Evolutionary conservation across 2,113 vertebrate species (phyloP).

Genomic region (Talpa occidentalis): DNA sequence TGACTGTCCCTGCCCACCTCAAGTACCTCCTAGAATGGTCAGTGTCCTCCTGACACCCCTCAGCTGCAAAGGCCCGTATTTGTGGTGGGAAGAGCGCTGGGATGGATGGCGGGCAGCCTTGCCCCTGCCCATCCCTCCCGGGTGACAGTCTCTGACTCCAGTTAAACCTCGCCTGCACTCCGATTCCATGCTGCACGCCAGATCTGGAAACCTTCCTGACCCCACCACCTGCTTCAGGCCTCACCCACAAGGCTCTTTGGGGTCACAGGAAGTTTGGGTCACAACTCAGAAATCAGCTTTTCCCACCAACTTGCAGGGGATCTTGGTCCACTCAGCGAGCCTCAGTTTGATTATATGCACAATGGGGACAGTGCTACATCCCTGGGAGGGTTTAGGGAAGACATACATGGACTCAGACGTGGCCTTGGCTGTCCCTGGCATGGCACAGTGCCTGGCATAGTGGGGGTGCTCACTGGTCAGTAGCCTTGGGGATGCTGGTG

Average conservation of each 20-base stretch:
- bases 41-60: not conserved
- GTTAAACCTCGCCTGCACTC: not conserved
- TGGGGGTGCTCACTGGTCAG: not conserved
- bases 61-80: not conserved
- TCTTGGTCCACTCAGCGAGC: not conserved
- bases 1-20: not conserved
- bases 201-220: not conserved
- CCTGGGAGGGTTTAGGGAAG: not conserved
- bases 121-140: not conserved
- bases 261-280: not conserved
- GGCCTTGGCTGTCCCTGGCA: not conserved
- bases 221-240: not conserved
- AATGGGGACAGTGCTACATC: not conserved
- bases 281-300: not conserved
- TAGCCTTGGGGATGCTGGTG: not conserved
- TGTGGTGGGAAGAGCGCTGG: not conserved
- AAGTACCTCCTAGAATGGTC: fast-evolving
- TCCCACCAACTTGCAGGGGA: not conserved
- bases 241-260: not conserved
- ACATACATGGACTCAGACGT: not conserved
- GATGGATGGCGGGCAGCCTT: not conserved
- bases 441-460: not conserved
- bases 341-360: conserved; percentile 2
- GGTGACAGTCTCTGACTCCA: not conserved
- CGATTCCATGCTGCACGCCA: fast-evolving